Evolutionary conservation across 2,113 vertebrate species (phyloP), one percentile per base, ranked within the genome.

Genomic region (Shinisaurus crocodilurus): DNA sequence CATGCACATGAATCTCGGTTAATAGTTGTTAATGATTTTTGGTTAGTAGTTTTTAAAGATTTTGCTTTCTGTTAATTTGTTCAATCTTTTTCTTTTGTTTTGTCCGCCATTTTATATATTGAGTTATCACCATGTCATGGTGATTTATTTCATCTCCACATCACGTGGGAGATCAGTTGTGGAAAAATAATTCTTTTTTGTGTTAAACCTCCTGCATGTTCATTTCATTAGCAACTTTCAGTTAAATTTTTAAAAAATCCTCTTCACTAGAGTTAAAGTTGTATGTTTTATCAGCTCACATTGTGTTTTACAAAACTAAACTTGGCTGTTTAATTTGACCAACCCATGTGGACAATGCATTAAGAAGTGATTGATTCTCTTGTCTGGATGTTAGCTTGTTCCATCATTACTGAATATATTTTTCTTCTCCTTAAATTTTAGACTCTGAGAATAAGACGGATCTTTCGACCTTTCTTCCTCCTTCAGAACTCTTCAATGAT

Each of bases 401-500:
- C 72, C 29, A 40, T 76, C n/a, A 54, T 65, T 50, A 54, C 45
- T 12, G 57, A 75, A 75, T 79, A 0, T 70, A 88, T 12, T 3
- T n/a, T 16, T 63, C 40, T 70, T 92, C 87, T 13, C 37, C 16
- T 95, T 90, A 0, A 88, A 80, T 81, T 37, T 85, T 90, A 99
- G 99, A 94, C 29, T 43, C 74, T 99, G 90, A 97, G 99, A 87
- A 88, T 99, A 5, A 98, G 99, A 77, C 97, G 99, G 91, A 93
- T 98, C 16, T 92, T 99, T 12, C 98, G 99, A 0, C 99, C 99
- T 0, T 99, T 99, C 95, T 99, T 99, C 95, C 98, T 99, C 48
- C 97, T 99, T 86, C 99, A 99, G 96, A 99, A 99, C 95, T 99
- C 99, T 4, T 99, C 99, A 4, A 97, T 99, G 93, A 99, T 99